Evolutionary conservation across 2,113 vertebrate genomes (phyloP).

Genomic region (Tachysurus fulvidraco): DNA sequence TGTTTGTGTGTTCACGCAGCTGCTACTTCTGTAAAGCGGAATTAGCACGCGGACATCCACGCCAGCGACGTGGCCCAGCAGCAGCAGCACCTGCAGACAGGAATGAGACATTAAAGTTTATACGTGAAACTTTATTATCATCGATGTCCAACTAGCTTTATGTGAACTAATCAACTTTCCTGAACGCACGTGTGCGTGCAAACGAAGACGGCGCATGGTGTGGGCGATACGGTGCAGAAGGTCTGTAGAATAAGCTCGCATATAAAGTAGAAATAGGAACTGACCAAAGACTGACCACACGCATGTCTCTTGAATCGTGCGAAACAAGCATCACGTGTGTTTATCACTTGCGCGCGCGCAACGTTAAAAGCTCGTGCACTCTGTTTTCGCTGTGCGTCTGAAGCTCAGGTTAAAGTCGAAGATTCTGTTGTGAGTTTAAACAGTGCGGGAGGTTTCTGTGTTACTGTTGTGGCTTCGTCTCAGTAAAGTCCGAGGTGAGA

Average conservation of each 20-base stretch:
- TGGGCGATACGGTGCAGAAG: not conserved
- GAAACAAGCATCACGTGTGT: not conserved
- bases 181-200: not conserved
- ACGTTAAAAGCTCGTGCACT: not conserved
- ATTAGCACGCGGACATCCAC: not conserved
- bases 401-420: not conserved
- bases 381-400: not conserved
- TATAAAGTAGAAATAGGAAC: not conserved
- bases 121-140: not conserved
- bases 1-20: not conserved
- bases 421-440: not conserved
- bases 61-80: not conserved
- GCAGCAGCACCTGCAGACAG: constrained; percentile 4
- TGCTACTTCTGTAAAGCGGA: not conserved
- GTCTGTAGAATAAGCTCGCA: not conserved
- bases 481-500: too few relatives aligned
- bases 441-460: not conserved
- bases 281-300: not conserved
- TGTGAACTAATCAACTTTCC: not conserved
- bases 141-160: not conserved
- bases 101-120: not conserved
- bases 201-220: not conserved
- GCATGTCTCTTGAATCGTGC: not conserved
- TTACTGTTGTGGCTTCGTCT: too few relatives aligned
- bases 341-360: not conserved